Conservation (phyloP, 2,113 vertebrate species). For the Gymnocephalus cernua region DNA sequence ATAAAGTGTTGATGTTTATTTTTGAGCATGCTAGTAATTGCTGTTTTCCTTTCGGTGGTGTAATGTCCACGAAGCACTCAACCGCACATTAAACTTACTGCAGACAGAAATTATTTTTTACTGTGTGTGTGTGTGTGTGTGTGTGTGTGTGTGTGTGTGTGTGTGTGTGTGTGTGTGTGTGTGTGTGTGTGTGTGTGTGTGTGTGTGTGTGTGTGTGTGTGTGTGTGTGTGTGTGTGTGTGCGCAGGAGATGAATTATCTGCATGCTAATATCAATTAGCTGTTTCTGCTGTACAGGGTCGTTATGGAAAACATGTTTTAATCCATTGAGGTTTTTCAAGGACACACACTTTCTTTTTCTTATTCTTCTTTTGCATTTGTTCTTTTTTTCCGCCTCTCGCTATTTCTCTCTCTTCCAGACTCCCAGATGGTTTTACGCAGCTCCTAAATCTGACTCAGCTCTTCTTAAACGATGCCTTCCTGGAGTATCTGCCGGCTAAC, state of each 20-base stretch:
- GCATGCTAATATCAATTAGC: slow-evolving; percentile 29
- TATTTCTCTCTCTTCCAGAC: slow-evolving; percentile 82
- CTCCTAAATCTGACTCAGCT: slow-evolving; percentile 99
- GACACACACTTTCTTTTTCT: slow-evolving; percentile 42
- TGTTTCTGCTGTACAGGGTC: slow-evolving; percentile 41
- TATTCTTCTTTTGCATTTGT: slow-evolving; percentile 9
- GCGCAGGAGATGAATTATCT: slow-evolving; percentile 61
- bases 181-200: slow-evolving; percentile 1
- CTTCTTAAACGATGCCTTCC: slow-evolving; percentile 99
- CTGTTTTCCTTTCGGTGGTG: background rate
- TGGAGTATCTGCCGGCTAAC: slow-evolving; percentile 98
- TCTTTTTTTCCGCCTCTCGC: slow-evolving; percentile 24
- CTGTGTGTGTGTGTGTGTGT: background rate
- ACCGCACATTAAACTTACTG: background rate
- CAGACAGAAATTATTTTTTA: slow-evolving; percentile 28
- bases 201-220: slow-evolving; percentile 13
- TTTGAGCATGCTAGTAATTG: background rate
- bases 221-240: slow-evolving; percentile 12
- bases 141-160: background rate
- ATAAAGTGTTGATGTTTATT: slow-evolving; percentile 3
- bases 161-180: background rate
- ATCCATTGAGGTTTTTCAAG: slow-evolving; percentile 38
- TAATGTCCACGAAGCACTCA: slow-evolving; percentile 2
- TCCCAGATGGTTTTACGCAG: slow-evolving; percentile 98
- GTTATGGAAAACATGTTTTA: slow-evolving; percentile 48